Percentiles rank a stretch among this genome's conserved stretches.
phyloP scores from a whole-genome alignment of 2,797 vertebrate genomes.

The Leontopithecus rosalia region DNA sequence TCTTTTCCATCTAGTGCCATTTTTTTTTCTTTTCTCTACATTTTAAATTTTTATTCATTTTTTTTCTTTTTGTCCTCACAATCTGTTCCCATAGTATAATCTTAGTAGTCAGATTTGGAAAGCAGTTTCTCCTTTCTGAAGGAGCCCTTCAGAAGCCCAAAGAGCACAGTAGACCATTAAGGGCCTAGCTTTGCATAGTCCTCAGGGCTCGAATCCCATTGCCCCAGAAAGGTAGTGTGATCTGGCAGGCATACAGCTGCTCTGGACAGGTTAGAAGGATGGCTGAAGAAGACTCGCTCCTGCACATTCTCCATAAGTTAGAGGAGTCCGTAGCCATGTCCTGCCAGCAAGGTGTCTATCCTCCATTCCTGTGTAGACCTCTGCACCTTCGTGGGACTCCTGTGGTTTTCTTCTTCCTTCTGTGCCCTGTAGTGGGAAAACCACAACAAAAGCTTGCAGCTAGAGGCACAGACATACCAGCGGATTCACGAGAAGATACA shows the following conservation, averaged over 20 bases:
- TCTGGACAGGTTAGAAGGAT: neutral
- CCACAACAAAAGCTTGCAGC: slow-evolving; percentile 98
- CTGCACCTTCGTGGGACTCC: neutral
- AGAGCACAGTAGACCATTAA: neutral
- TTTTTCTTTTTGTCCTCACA: too few relatives aligned
- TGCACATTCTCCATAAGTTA: neutral
- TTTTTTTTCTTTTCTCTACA: too few relatives aligned
- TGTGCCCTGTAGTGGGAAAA: slow-evolving; percentile 94
- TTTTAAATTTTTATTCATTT: too few relatives aligned
- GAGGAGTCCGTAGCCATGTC: neutral
- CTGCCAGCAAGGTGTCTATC: neutral
- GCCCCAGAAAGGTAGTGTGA: neutral
- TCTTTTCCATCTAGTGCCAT: neutral
- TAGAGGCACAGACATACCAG: slow-evolving; percentile 99
- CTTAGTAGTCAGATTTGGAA: neutral
- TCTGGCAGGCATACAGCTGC: neutral
- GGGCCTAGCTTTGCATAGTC: neutral
- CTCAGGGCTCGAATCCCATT: neutral
- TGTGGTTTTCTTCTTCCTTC: slow-evolving; percentile 55
- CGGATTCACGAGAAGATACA: slow-evolving; percentile 99
- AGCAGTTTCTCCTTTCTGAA: neutral
- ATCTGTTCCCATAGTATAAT: neutral
- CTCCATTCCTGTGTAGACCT: neutral
- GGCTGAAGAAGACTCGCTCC: neutral
- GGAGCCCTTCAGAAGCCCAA: neutral